Base-by-base conservation (phyloP, 2,797 vertebrate species). In the Diglossa cyanea region DNA sequence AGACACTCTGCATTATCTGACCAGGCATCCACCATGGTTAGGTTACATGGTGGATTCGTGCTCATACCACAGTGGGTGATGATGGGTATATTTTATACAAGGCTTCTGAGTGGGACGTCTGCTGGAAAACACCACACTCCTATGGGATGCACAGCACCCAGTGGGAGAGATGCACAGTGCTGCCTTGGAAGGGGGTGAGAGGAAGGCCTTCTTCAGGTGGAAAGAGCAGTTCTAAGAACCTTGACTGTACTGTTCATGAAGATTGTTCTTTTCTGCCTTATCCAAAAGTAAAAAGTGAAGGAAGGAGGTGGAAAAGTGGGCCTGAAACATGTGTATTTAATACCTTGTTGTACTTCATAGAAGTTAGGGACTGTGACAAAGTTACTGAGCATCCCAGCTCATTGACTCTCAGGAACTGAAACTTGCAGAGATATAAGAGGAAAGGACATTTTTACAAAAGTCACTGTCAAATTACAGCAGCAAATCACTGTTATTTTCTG, bases 401-500 rank as follows among this genome's bases (percentile, higher is more conserved):
- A 21, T 20, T 93, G 71, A 80, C 61, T 79, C 25, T 65, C 88
- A 17, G 66, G 33, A 42, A 28, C 55, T 57, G 60, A 80, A 82
- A 85, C 63, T 93, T 89, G 21, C 37, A 79, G 77, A 72, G 45
- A 79, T 30, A 33, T 71, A 57, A 79, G 71, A 81, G 40, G 45
- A 77, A 58, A 77, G 50, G 67, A 67, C 78, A 51, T 89, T 92
- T 91, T 77, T 92, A 65, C 42, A 91, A 74, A 95, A 71, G 40
- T 67, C 74, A 53, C 60, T 93, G 67, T 70, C 67, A 91, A 87
- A 89, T 89, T 80, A 53, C n/a, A 74, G 86, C 61, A 91, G 68
- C 71, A 94, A 95, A 91, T 96, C 75, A 77, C 78, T 93, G 71
- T 86, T 92, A 80, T 83, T 92, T 96, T 89, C 74, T 53, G 53